Conservation (phyloP, 2,113 vertebrate genomes). For the Colius striatus region DNA sequence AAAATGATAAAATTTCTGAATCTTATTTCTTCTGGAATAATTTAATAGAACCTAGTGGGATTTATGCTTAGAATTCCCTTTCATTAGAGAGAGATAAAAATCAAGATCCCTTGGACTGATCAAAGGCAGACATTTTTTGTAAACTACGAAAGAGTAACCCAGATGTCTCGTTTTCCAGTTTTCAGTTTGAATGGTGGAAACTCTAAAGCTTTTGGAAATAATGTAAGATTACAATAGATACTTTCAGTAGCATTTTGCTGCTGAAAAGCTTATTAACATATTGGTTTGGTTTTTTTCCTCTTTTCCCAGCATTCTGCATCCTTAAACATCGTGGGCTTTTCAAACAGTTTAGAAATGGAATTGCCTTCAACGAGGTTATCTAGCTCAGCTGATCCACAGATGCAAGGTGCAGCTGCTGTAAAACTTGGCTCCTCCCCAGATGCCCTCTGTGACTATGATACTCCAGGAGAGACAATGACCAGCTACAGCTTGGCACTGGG, state of each 20-base stretch:
- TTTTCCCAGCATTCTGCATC: constrained; percentile 67
- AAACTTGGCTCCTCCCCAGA: not conserved
- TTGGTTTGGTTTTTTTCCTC: not conserved
- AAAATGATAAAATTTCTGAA: not conserved
- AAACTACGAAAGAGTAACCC: not conserved
- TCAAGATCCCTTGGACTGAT: not conserved
- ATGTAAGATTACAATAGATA: not conserved
- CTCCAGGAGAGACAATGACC: constrained; percentile 70
- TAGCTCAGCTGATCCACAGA: constrained; percentile 38
- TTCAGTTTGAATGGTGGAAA: not conserved
- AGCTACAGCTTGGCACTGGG: constrained; percentile 42
- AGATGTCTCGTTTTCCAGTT: not conserved
- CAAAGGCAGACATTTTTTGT: not conserved
- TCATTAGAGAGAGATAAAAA: not conserved
- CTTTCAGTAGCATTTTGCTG: not conserved
- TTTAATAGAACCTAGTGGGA: not conserved
- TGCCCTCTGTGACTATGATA: constrained; percentile 59
- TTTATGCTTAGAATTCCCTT: not conserved
- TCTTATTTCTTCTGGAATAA: not conserved
- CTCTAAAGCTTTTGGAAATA: not conserved
- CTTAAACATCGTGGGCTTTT: constrained; percentile 71
- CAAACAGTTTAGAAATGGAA: constrained; percentile 77
- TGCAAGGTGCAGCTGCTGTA: constrained; percentile 46
- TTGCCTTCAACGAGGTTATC: constrained; percentile 67
- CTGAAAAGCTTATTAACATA: not conserved